Evolutionary conservation across 2,888 invertebrate species (phyloP).

Genomic region (Plebejus anna): DNA sequence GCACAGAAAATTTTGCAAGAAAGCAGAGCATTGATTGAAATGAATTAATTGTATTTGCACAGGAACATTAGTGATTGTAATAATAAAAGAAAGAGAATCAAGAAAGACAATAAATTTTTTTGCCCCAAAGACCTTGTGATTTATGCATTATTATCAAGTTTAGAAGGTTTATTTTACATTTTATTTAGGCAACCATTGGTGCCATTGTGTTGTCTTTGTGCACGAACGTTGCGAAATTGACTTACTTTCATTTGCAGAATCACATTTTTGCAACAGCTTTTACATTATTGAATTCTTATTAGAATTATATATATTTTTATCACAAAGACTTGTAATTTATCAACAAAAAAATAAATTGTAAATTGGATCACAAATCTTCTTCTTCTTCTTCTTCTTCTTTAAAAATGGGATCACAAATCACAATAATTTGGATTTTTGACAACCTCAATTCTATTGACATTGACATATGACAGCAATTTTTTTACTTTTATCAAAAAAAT

Average conservation of each 20-base stretch:
- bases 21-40: background rate
- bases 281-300: slow-evolving; percentile 33
- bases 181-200: background rate
- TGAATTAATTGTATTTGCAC: background rate
- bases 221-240: background rate
- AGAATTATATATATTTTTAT: slow-evolving; percentile 29
- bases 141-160: background rate
- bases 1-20: no score
- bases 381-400: no score
- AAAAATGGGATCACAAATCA: no score
- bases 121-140: background rate
- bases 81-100: background rate
- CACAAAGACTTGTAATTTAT: background rate
- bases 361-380: background rate
- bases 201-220: background rate
- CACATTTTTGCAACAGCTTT: slow-evolving; percentile 11
- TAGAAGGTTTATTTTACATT: background rate
- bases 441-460: slow-evolving; percentile 32
- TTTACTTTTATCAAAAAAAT: slow-evolving; percentile 34
- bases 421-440: slow-evolving; percentile 23
- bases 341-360: slow-evolving; percentile 18
- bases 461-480: slow-evolving; percentile 41
- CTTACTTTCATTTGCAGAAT: slow-evolving; percentile 26
- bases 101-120: background rate
- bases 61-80: background rate